Percentiles rank a stretch among this genome's conserved stretches.
Conservation (phyloP, 2,113 vertebrate species). For the Protomyctophum bolini region DNA sequence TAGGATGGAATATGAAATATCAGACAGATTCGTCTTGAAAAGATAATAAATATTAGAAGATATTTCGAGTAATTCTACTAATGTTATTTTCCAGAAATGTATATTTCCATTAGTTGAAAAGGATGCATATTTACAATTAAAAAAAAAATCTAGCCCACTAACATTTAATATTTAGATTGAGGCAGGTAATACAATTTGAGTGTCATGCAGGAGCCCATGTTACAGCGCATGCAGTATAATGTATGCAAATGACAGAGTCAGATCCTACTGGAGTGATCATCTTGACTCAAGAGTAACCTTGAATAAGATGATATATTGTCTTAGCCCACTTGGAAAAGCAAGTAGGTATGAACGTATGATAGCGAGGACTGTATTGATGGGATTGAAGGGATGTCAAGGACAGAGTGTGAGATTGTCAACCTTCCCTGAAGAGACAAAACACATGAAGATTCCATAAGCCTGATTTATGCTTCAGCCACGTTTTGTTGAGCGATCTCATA, state of each 20-base stretch:
- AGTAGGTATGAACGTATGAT: neutral
- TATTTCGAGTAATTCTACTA: neutral
- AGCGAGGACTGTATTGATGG: neutral
- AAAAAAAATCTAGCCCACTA: no score
- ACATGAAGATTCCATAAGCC: neutral
- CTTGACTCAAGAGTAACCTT: neutral
- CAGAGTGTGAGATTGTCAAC: conserved; percentile 3
- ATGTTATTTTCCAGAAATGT: no score
- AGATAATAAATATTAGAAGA: neutral
- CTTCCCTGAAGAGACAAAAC: conserved; percentile 24
- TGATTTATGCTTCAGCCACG: no score
- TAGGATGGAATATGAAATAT: no score
- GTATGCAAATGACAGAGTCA: neutral
- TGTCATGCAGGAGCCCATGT: neutral
- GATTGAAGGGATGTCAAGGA: conserved; percentile 28
- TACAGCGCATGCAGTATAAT: neutral
- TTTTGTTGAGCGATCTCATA: no score
- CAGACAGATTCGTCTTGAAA: no score
- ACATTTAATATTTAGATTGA: no score
- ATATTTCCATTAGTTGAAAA: no score
- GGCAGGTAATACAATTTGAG: neutral
- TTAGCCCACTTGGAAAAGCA: conserved; percentile 12
- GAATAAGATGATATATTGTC: neutral
- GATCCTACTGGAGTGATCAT: neutral
- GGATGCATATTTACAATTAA: no score